A percentile compares a stretch with the other conserved stretches of the same genome.
Evolutionary conservation across 2,113 vertebrate genomes (phyloP).

Genomic region (Bos taurus): DNA sequence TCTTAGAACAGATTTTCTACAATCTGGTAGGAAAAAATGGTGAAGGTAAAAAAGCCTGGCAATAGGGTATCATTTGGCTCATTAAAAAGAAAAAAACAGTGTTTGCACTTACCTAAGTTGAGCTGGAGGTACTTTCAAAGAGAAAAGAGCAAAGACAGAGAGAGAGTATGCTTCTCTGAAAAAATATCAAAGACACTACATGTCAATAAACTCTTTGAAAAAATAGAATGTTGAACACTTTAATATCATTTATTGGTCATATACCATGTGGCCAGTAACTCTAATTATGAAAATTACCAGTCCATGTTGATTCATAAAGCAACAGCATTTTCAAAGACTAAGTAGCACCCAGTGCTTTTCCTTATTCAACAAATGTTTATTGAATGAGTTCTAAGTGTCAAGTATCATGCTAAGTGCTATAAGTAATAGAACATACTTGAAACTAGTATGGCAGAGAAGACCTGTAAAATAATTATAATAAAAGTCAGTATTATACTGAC

Average conservation of each 20-base stretch:
- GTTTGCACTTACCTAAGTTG: background rate
- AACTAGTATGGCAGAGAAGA: background rate
- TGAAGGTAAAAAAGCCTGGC: background rate
- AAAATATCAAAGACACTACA: background rate
- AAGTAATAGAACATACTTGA: background rate
- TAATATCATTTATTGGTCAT: background rate
- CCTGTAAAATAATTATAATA: background rate
- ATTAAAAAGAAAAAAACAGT: background rate
- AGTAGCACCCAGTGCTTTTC: background rate
- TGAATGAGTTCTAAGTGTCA: constrained; percentile 58
- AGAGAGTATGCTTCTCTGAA: background rate
- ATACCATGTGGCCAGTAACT: background rate
- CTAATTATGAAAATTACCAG: background rate
- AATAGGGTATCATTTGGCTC: background rate
- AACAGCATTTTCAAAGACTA: background rate
- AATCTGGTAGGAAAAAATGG: background rate
- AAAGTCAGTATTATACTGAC: background rate
- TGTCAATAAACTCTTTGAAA: background rate
- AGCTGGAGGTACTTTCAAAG: background rate
- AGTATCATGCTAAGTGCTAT: background rate
- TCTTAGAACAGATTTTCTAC: background rate
- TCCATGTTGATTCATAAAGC: background rate
- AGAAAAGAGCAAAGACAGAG: background rate
- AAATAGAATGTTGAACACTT: background rate
- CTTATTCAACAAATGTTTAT: background rate